These are phyloP conservation scores for Orchesella flavescens DNA, from an alignment of 2,888 invertebrate species.

Conservation along the genomic window DNA sequence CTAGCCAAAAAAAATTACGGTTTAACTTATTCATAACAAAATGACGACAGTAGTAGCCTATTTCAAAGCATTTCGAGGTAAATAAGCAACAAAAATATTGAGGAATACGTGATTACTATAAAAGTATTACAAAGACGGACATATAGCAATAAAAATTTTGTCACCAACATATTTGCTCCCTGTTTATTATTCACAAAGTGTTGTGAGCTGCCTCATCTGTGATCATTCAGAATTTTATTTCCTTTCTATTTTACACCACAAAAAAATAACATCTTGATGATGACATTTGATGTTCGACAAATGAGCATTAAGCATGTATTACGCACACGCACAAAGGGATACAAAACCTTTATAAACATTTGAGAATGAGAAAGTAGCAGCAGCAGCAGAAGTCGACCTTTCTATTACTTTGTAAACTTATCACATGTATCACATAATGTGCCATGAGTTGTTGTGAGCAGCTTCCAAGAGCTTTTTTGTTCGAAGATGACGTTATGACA, in stretches of 20 bases:
- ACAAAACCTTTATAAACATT: no score
- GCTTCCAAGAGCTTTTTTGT: not conserved
- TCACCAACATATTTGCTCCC: not conserved
- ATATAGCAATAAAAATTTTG: not conserved
- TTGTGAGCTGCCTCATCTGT: not conserved
- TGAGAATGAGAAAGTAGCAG: no score
- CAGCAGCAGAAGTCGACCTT: no score
- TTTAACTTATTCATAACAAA: not conserved
- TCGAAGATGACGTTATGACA: not conserved
- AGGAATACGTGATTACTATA: not conserved
- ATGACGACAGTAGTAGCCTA: not conserved
- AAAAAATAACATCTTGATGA: no score
- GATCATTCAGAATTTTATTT: conserved; percentile 7
- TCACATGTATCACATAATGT: no score
- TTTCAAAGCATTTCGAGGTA: not conserved
- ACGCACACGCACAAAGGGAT: no score
- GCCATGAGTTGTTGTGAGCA: no score
- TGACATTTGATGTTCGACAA: no score
- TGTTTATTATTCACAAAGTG: conserved; percentile 26
- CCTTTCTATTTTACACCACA: not conserved
- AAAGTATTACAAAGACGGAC: not conserved
- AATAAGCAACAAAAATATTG: not conserved
- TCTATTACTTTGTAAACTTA: no score
- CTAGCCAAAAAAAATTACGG: no score
- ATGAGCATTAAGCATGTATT: no score